Conservation (phyloP, 2,888 invertebrate species). For the Andricus curvator region DNA sequence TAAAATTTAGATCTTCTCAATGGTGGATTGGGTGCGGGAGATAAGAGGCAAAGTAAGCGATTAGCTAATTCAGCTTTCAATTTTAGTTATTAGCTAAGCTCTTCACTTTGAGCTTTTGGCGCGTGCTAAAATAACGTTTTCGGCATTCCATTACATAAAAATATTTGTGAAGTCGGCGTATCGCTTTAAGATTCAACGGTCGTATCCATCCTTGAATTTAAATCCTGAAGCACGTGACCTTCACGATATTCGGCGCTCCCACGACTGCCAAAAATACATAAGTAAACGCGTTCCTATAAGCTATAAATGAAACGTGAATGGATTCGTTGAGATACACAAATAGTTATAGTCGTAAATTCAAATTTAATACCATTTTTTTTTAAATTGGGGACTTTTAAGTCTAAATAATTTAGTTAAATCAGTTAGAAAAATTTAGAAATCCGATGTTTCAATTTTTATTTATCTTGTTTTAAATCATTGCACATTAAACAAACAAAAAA, state of each 20-base stretch:
- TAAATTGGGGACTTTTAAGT: too few relatives aligned
- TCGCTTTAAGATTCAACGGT: slow-evolving; percentile 62
- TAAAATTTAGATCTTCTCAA: not conserved
- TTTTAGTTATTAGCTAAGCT: slow-evolving; percentile 1
- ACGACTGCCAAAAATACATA: slow-evolving; percentile 55
- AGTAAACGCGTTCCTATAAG: slow-evolving; percentile 22
- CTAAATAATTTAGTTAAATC: too few relatives aligned
- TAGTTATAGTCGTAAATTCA: slow-evolving; percentile 9
- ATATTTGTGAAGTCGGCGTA: slow-evolving; percentile 43
- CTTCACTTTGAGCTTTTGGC: not conserved
- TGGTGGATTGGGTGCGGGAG: not conserved
- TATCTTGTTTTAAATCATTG: too few relatives aligned
- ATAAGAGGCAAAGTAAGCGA: not conserved
- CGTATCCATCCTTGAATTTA: slow-evolving; percentile 68
- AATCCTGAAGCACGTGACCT: slow-evolving; percentile 67
- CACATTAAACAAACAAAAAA: too few relatives aligned
- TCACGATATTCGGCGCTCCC: slow-evolving; percentile 49
- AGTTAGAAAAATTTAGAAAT: too few relatives aligned
- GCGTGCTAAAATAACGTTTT: not conserved
- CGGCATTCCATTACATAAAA: slow-evolving; percentile 58
- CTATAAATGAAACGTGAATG: slow-evolving; percentile 46
- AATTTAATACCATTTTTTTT: not conserved
- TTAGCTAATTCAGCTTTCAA: not conserved
- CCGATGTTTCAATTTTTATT: too few relatives aligned
- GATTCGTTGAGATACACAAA: slow-evolving; percentile 37